Evolutionary conservation across 2,888 invertebrate genomes (phyloP), one percentile per base, ranked within the genome.

Genomic region (Melolontha melolontha): DNA sequence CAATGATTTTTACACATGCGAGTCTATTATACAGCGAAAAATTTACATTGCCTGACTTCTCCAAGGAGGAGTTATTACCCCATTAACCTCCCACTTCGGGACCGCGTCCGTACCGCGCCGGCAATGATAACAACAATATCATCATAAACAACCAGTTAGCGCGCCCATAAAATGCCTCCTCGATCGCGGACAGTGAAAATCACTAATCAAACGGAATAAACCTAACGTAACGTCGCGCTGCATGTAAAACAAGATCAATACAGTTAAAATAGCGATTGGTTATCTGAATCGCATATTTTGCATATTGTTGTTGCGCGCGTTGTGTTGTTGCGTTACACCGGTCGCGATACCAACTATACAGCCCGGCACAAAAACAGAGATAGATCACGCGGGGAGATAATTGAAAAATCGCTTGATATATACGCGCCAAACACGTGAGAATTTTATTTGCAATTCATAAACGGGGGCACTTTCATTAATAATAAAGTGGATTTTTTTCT

Each of bases 341-440:
- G n/a, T n/a, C n/a, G n/a, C n/a, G n/a, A n/a, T n/a, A n/a, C n/a
- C n/a, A n/a, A n/a, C n/a, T n/a, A 4, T 8, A 47, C 17, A 47
- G 17, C 47, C 47, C 14, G 47, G 17, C 17, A 47, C 17, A 47
- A 47, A 47, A 47, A 34, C 4, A 34, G 34, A 34, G 34, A 34
- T 34, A 34, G 34, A 34, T 34, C 34, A 6, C 34, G 34, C 6
- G 34, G 6, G 6, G 10, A 34, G 73, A 72, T 76, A 74, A 74
- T 74, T 71, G 74, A 75, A 76, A 76, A 76, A 76, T 76, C 63
- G 67, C 72, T 72, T 76, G 75, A 76, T 75, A 75, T 75, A 76
- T 75, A 70, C 68, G 65, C 52, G 54, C 70, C 65, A 72, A 71
- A 72, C 76, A 76, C 76, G 76, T 76, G 76, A 76, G 75, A 74